Percentiles rank a stretch among this genome's conserved stretches.
Evolutionary conservation across 2,888 invertebrate species (phyloP).

Genomic region (Caenorhabditis zanzibari): DNA sequence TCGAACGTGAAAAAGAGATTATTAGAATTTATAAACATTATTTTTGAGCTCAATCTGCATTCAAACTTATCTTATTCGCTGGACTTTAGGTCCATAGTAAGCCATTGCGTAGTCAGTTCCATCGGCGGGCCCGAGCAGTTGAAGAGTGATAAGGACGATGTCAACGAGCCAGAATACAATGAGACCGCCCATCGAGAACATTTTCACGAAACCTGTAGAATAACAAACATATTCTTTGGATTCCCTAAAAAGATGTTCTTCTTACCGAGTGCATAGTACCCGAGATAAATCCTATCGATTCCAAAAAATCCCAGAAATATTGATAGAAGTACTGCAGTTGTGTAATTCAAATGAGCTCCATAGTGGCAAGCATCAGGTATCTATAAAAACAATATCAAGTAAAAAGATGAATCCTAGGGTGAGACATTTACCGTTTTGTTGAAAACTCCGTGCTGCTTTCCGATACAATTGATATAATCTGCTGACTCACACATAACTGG

Average conservation of each 20-base stretch:
- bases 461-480: constrained; percentile 56
- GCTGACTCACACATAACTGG: constrained; percentile 62
- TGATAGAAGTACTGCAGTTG: constrained; percentile 90
- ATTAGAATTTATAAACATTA: neutral
- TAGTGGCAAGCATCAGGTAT: constrained; percentile 71
- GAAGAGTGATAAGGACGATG: constrained; percentile 94
- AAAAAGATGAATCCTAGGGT: neutral
- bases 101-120: constrained; percentile 85
- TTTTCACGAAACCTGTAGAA: constrained; percentile 89
- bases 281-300: constrained; percentile 96
- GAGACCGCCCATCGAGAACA: constrained; percentile 96
- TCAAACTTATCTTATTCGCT: constrained; percentile 59
- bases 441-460: constrained; percentile 57
- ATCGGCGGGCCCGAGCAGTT: constrained; percentile 85
- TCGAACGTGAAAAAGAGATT: constrained; percentile 54
- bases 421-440: constrained; percentile 55
- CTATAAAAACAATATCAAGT: constrained; percentile 34
- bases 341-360: constrained; percentile 66
- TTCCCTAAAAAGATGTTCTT: neutral
- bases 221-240: neutral
- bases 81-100: constrained; percentile 84
- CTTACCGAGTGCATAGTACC: constrained; percentile 93
- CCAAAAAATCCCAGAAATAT: constrained; percentile 99
- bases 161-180: constrained; percentile 93
- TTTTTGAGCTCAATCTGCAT: neutral